phyloP scores from a whole-genome alignment of 2,888 invertebrate species.

The Microplitis manilae region DNA sequence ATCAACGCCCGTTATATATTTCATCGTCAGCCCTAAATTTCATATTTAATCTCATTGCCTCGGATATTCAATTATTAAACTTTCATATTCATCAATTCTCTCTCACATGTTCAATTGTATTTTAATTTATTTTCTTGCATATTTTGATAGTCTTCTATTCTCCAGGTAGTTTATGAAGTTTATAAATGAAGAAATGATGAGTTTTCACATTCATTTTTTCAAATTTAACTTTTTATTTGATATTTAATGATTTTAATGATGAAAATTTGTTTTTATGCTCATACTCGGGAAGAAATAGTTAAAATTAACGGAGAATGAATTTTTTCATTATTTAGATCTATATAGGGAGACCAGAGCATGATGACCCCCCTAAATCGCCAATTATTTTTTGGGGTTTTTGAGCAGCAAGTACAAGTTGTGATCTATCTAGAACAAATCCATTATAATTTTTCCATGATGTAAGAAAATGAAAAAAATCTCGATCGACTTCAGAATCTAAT shows the following conservation, averaged over 20 bases:
- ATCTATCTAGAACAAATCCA: too few relatives aligned
- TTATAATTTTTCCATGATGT: too few relatives aligned
- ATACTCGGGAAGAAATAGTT: not conserved
- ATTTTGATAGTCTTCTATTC: not conserved
- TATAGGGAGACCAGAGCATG: too few relatives aligned
- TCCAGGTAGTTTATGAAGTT: not conserved
- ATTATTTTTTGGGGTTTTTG: too few relatives aligned
- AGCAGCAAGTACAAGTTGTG: too few relatives aligned
- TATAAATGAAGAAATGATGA: not conserved
- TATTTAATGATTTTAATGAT: not conserved
- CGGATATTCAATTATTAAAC: constrained; percentile 33
- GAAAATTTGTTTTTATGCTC: not conserved
- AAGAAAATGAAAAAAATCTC: too few relatives aligned
- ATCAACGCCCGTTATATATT: constrained; percentile 8
- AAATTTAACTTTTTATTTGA: not conserved
- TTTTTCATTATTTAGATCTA: not conserved
- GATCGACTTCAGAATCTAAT: too few relatives aligned
- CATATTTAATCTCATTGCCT: constrained; percentile 30
- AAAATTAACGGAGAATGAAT: not conserved
- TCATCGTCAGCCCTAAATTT: constrained; percentile 21
- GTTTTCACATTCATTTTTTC: not conserved
- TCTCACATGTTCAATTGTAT: not conserved
- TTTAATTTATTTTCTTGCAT: not conserved
- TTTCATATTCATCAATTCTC: constrained; percentile 22
- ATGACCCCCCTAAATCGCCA: too few relatives aligned